Evolutionary conservation across 2,797 vertebrate species (phyloP), one percentile per base, ranked within the genome.

Genomic region (Pyrocephalus nanus): DNA sequence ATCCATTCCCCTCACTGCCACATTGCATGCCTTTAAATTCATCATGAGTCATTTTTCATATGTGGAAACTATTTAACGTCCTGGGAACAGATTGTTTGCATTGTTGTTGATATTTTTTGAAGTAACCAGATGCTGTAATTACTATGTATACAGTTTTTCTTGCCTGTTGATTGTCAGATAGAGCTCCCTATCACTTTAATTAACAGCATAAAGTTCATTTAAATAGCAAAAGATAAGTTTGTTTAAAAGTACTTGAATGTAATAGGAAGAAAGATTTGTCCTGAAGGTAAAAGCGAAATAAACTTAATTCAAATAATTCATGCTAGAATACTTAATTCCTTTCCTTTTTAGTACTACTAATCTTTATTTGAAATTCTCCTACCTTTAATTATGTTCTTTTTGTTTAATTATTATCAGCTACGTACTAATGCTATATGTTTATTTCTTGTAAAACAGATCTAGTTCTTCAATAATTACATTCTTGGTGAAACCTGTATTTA

Each of bases 81-180:
- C 93, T 95, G 88, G 82, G 77, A 97, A 84, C 82, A 94, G 92
- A 93, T 90, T 92, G 67, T 36, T 32, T 60, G 19, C 36, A 45
- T 96, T 94, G 80, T 95, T 96, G 86, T 90, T 50, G 85, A 58
- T 89, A 51, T 40, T 77, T 67, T 65, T 50, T 89, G 15, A 67
- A 86, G 53, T 65, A 93, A 87, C 70, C 88, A 94, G 85, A 91
- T 95, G 70, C 60, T 91, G 64, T 91, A 88, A 96, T 91, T 95
- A 88, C 43, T 83, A 48, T 70, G 47, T 53, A 70, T 66, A 43
- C 29, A 32, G 40, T 75, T 40, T 25, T 74, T 92, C 92, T 78
- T 86, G 73, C 70, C 60, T 60, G 23, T 92, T 92, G 66, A 43
- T 92, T 93, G 43, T 80, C 10, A 16, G 32, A 79, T 80, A 92